Conservation (phyloP, 1,140 invertebrate species). For the Drosophila eugracilis region DNA sequence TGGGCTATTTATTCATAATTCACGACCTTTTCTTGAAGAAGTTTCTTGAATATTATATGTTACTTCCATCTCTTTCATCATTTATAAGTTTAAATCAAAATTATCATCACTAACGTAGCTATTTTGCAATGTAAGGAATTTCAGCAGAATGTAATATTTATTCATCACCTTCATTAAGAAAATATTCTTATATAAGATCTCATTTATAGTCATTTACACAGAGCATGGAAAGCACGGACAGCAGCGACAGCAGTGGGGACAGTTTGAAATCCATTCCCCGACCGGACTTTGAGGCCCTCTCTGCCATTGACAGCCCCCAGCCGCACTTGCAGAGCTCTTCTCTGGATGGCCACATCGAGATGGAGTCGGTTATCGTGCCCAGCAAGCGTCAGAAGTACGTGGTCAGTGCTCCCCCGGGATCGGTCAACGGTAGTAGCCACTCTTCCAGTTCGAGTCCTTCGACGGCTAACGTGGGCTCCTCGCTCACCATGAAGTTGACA, state of each 20-base stretch:
- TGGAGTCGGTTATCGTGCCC: slow-evolving; percentile 43
- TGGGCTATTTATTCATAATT: too few relatives aligned
- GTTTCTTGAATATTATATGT: too few relatives aligned
- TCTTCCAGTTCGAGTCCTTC: slow-evolving; percentile 58
- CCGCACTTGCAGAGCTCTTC: slow-evolving; percentile 27
- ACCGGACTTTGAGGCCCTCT: slow-evolving; percentile 71
- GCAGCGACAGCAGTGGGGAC: slow-evolving; percentile 65
- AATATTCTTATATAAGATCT: background rate
- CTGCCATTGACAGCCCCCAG: slow-evolving; percentile 69
- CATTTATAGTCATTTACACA: background rate
- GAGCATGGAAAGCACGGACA: slow-evolving; percentile 63
- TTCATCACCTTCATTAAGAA: background rate
- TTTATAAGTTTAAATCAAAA: too few relatives aligned
- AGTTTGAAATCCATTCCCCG: slow-evolving; percentile 75
- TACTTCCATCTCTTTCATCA: too few relatives aligned
- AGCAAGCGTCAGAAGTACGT: slow-evolving; percentile 68
- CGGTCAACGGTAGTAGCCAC: slow-evolving; percentile 54
- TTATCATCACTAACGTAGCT: too few relatives aligned
- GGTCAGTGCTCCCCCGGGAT: slow-evolving; percentile 61
- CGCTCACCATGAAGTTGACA: slow-evolving; percentile 70
- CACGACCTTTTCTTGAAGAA: too few relatives aligned
- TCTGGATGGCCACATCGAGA: slow-evolving; percentile 28
- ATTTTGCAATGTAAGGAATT: too few relatives aligned
- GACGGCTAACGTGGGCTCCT: slow-evolving; percentile 30
- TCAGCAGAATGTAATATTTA: too few relatives aligned